Conservation (phyloP, 2,113 vertebrate species). For the Lophochroa leadbeateri region DNA sequence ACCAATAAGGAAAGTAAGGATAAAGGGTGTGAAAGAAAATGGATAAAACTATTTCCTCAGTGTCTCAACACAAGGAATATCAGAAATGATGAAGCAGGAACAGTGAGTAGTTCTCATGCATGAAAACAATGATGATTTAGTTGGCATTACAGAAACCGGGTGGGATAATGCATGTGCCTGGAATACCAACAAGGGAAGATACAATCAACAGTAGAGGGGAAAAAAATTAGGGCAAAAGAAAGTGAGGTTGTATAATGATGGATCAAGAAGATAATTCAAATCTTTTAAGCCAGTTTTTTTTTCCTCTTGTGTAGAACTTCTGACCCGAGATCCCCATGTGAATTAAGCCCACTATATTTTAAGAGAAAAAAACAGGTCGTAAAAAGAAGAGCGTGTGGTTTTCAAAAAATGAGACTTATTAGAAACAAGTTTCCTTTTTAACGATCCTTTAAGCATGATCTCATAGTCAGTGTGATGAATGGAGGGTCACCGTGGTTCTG, state of each 20-base stretch:
- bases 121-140: conserved; percentile 57
- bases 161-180: conserved; percentile 25
- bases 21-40: background rate
- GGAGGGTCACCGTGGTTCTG: background rate
- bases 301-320: background rate
- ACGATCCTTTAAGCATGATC: background rate
- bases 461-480: background rate
- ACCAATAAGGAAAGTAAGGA: background rate
- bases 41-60: background rate
- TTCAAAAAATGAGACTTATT: background rate
- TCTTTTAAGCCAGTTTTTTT: background rate
- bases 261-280: conserved; percentile 31
- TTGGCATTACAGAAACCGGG: background rate
- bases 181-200: conserved; percentile 50
- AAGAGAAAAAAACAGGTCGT: background rate
- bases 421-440: background rate
- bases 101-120: background rate
- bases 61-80: background rate
- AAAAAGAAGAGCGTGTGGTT: background rate
- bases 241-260: conserved; percentile 14
- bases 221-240: background rate
- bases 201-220: background rate
- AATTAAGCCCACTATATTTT: background rate
- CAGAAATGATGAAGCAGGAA: conserved; percentile 35
- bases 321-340: background rate